These are phyloP conservation scores for Cebidichthys violaceus DNA, from an alignment of 2,113 vertebrate species.

Conservation along the genomic window DNA sequence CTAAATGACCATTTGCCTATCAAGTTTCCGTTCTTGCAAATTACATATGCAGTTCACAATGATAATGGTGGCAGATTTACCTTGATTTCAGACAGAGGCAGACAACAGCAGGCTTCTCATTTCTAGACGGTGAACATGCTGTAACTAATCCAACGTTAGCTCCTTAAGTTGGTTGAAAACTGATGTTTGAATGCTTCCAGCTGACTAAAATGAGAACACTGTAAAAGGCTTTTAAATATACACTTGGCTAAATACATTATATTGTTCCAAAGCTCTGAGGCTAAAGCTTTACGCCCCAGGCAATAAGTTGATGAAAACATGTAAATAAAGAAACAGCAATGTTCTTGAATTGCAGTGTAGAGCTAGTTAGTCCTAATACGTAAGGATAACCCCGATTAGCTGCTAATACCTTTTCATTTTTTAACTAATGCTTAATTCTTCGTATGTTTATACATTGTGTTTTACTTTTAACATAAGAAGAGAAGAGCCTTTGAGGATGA, in stretches of 20 bases:
- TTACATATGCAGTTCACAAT: background rate
- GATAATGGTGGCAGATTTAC: background rate
- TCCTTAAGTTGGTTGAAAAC: background rate
- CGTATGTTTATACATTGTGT: background rate
- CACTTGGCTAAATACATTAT: background rate
- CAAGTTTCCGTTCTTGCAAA: background rate
- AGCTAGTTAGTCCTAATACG: background rate
- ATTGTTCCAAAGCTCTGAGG: background rate
- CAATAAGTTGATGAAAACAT: background rate
- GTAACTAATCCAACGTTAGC: background rate
- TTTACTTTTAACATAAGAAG: background rate
- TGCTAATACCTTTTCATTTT: no score
- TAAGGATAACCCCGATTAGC: background rate
- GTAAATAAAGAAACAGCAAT: background rate
- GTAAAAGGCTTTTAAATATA: background rate
- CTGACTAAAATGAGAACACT: background rate
- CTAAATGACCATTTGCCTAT: background rate
- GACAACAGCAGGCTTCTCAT: background rate
- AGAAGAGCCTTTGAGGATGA: background rate
- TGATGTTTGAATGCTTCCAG: background rate
- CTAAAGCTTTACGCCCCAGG: background rate
- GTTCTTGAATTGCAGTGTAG: background rate
- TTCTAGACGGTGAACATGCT: background rate
- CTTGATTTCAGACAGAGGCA: background rate
- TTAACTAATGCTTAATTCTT: background rate